These are phyloP conservation scores for Bufo bufo DNA, from an alignment of 2,113 vertebrate genomes.

Conservation along the genomic window DNA sequence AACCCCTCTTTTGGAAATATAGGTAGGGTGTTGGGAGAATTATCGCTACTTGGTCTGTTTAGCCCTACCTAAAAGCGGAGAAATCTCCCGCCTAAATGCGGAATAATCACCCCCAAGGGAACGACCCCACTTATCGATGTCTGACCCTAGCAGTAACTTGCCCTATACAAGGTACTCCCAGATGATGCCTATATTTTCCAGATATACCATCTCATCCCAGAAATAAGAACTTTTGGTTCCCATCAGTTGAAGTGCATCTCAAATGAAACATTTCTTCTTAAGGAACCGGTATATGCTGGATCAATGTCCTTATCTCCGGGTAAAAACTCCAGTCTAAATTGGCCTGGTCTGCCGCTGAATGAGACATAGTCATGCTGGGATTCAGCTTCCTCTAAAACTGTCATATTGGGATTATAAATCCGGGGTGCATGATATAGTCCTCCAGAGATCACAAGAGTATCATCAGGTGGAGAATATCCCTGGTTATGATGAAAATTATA, in stretches of 20 bases:
- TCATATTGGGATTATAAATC: conserved; percentile 65
- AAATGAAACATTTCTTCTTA: conserved; percentile 37
- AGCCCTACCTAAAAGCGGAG: too few relatives aligned
- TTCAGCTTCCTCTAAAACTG: conserved; percentile 61
- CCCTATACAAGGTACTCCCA: too few relatives aligned
- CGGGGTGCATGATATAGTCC: conserved; percentile 72
- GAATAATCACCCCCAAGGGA: too few relatives aligned
- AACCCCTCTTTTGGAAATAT: too few relatives aligned
- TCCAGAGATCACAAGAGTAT: conserved; percentile 74
- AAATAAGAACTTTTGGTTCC: not conserved
- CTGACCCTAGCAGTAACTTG: too few relatives aligned
- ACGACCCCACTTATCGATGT: too few relatives aligned
- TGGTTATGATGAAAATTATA: not conserved
- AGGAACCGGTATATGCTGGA: conserved; percentile 17
- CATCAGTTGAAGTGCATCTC: not conserved
- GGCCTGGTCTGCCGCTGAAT: conserved; percentile 59
- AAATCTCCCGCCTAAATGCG: too few relatives aligned
- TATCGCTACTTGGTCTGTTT: too few relatives aligned
- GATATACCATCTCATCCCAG: too few relatives aligned
- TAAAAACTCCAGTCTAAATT: conserved; percentile 71
- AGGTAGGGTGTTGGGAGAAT: too few relatives aligned
- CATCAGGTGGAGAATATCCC: conserved; percentile 65
- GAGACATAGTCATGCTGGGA: conserved; percentile 50
- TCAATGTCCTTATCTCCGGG: conserved; percentile 59
- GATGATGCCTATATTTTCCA: too few relatives aligned